Evolutionary conservation across 2,113 vertebrate genomes (phyloP), one percentile per base, ranked within the genome.

Genomic region (Chaenogobius annularis): DNA sequence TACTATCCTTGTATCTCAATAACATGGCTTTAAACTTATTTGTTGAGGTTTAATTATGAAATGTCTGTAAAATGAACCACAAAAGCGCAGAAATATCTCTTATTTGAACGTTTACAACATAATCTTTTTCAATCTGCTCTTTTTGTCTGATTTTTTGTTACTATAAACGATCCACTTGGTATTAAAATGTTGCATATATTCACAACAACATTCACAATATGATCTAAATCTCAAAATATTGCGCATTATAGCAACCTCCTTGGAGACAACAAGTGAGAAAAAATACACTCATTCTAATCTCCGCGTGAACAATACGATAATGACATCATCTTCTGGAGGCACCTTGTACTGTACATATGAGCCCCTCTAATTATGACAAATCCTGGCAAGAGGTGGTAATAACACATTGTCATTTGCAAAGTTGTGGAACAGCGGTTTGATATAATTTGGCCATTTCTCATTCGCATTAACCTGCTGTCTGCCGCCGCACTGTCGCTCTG

Each of bases 361-460:
- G 50, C 20, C 69, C 70, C 47, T 64, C 67, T 85, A 87, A 91
- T 89, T 75, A 80, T 78, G 70, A 86, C 78, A 70, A 86, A 86
- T 87, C 78, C 70, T 59, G 7, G 5, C 61, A 75, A 89, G 73
- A 77, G 76, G 80, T 31, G 46, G 62, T 40, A 50, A 74, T 82
- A 80, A 79, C 26, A 12, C 47, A 83, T 70, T 72, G 81, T 69
- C 71, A 75, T 88, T 72, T 80, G 73, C 73, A 70, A 52, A 69
- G 37, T 66, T 15, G 64, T 58, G 64, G 14, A 17, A 46, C 55
- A 46, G 40, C n/a, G 8, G 66, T 64, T 7, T 64, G 58, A 67
- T 67, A 77, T 14, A 10, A 73, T 72, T 70, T 72, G 59, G 78
- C 77, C 72, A 71, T 66, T 72, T 70, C 69, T 88, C 80, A 82